Conservation (phyloP, 1,140 invertebrate species). For the Periplaneta americana region DNA sequence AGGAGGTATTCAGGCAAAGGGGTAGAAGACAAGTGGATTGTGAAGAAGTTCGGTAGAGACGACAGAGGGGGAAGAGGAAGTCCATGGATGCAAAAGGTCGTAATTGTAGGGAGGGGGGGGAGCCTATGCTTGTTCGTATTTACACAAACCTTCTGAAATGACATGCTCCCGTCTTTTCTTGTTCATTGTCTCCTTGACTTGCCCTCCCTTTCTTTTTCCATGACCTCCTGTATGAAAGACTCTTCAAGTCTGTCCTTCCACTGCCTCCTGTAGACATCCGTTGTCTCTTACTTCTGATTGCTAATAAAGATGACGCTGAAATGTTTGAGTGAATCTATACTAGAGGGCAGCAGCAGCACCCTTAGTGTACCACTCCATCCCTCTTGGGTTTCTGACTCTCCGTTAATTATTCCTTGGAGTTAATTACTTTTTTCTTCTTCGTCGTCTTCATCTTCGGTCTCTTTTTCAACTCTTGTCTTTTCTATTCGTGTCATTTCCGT, state of each 20-base stretch:
- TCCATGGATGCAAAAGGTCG: background rate
- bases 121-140: background rate
- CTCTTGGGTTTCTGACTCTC: background rate
- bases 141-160: background rate
- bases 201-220: background rate
- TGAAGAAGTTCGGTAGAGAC: background rate
- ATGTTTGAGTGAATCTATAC: constrained; percentile 9
- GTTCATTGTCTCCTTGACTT: background rate
- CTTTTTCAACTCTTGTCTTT: constrained; percentile 6
- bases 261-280: background rate
- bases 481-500: background rate
- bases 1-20: background rate
- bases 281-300: constrained; percentile 4
- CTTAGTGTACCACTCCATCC: background rate
- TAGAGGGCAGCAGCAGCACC: background rate
- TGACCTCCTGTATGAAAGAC: background rate
- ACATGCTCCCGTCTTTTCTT: background rate
- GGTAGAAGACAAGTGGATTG: background rate
- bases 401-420: constrained; percentile 10
- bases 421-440: constrained; percentile 12
- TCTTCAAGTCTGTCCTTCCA: background rate
- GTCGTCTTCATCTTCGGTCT: background rate
- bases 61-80: too few species aligned
- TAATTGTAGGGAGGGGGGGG: too few species aligned
- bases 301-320: constrained; percentile 10